Base-by-base conservation (phyloP, 2,797 vertebrate species). In the Craterocephalus amniculus region DNA sequence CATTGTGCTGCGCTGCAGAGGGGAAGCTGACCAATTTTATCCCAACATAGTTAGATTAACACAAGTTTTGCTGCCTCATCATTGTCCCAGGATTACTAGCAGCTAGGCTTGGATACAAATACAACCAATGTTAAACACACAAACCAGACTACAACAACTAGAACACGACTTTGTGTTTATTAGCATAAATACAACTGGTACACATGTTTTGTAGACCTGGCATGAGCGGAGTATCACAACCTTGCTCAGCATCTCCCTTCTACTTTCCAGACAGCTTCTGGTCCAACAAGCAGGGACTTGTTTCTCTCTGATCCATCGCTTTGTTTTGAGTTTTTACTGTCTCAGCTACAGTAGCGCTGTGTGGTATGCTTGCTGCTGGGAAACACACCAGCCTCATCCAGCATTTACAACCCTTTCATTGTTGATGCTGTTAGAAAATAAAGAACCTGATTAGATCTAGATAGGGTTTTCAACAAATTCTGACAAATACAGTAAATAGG, bases 251-350 rank as follows among this genome's bases (percentile, higher is more conserved):
- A 22, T 20, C 22, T 20, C 49, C 70, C 58, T 59, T 11, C 51
- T 48, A 57, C 55, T 48, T 58, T 49, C 14, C 27, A 49, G 12
- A 59, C 66, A 72, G 4, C 32, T 36, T 34, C 40, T 49, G 22
- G 16, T 67, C 10, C 29, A 26, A 80, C 78, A 9, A 61, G 79
- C 65, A 54, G 31, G 31, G 43, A 82, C 81, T 69, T 74, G 82
- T 79, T 67, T 51, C 56, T 9, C 22, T 61, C 8, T 31, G 58
- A 86, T 87, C 76, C 68, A 77, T 87, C 74, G 72, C 35, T 29
- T 32, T 70, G 20, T 49, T 35, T 52, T 73, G n/a, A 40, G 27
- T 58, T 18, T 58, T 63, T 29, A 58, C 56, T 27, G 43, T 76
- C 31, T 63, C 43, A 29, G 58, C 61, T 69, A 68, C 36, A 43